Percentiles rank a stretch among this genome's conserved stretches.
phyloP scores from a whole-genome alignment of 1,140 invertebrate genomes.

The Drosophila nebulosa region DNA sequence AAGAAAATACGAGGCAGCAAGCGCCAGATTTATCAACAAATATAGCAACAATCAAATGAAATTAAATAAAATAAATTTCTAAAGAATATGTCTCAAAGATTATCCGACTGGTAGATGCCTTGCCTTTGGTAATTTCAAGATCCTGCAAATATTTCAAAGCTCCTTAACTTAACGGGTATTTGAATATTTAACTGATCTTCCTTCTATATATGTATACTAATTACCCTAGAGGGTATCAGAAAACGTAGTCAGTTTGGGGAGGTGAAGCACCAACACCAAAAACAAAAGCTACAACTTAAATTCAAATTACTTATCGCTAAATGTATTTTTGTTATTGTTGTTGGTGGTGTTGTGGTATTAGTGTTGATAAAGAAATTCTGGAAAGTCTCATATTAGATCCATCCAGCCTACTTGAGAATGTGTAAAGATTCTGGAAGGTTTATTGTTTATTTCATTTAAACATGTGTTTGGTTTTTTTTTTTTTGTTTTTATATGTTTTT shows the following conservation, averaged over 20 bases:
- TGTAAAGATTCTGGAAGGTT: neutral
- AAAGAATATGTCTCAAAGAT: neutral
- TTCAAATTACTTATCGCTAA: neutral
- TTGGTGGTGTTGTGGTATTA: neutral
- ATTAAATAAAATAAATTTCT: neutral
- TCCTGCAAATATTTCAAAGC: no score
- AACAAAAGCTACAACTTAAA: neutral
- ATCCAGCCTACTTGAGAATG: neutral
- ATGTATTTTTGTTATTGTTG: neutral
- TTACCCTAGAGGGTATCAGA: no score
- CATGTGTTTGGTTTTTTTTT: neutral
- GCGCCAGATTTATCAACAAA: conserved; percentile 9
- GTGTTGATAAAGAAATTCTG: neutral
- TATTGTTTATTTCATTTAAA: neutral
- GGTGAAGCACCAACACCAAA: no score
- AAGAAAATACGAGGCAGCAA: neutral
- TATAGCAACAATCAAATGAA: neutral
- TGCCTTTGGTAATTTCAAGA: no score
- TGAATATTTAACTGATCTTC: no score
- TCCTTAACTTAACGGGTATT: no score
- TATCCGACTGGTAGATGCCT: neutral
- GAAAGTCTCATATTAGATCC: neutral
- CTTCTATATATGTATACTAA: no score
- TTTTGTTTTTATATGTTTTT: neutral
- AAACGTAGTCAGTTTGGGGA: no score